Evolutionary conservation across 1,140 invertebrate genomes (phyloP).

Genomic region (Nylanderia fulva): DNA sequence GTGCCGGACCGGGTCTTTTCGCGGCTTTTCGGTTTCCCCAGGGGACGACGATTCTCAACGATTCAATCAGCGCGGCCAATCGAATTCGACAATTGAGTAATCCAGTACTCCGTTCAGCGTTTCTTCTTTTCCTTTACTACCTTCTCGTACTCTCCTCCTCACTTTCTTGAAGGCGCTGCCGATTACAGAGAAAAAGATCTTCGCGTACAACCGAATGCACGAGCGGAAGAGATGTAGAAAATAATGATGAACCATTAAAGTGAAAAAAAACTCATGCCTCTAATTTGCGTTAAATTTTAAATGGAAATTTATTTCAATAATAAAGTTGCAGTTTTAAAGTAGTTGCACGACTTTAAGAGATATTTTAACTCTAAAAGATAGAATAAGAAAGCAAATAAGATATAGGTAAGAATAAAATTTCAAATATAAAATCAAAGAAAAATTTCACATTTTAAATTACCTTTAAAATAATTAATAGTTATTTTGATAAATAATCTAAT

Average conservation of each 20-base stretch:
- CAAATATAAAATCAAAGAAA: background rate
- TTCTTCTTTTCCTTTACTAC: slow-evolving; percentile 61
- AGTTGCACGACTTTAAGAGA: slow-evolving; percentile 15
- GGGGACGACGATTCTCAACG: slow-evolving; percentile 64
- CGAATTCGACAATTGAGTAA: slow-evolving; percentile 73
- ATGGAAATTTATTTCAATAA: slow-evolving; percentile 28
- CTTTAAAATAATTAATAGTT: background rate
- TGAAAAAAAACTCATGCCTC: slow-evolving; percentile 29
- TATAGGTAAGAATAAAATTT: background rate
- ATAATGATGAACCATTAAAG: slow-evolving; percentile 46
- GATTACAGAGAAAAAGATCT: slow-evolving; percentile 41
- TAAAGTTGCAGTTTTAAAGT: slow-evolving; percentile 25
- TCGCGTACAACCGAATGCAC: background rate
- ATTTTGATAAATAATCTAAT: background rate
- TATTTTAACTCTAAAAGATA: background rate
- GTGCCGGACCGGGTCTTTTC: slow-evolving; percentile 2
- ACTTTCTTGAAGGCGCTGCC: background rate
- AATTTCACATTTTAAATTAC: background rate
- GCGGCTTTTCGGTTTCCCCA: slow-evolving; percentile 50
- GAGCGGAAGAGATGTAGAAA: slow-evolving; percentile 26
- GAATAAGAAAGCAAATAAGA: background rate
- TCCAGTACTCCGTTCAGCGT: slow-evolving; percentile 60
- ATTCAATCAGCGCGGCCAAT: slow-evolving; percentile 75
- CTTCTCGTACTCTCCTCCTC: background rate
- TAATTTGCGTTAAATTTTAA: slow-evolving; percentile 50